Evolutionary conservation across 1,140 invertebrate genomes (phyloP), one percentile per base, ranked within the genome.

Genomic region (Leptonema lineaticorne): DNA sequence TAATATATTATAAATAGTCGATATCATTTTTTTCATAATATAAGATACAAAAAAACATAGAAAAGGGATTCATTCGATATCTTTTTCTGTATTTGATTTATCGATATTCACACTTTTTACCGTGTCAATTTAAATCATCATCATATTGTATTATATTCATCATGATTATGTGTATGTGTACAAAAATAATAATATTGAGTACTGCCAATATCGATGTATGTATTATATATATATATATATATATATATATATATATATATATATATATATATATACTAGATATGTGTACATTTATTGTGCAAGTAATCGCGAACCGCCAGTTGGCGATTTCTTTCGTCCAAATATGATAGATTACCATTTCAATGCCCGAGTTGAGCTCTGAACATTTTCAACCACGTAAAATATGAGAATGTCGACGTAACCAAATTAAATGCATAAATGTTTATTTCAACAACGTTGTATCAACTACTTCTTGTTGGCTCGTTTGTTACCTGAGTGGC

Each of bases 371-470:
- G 58, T 62, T 14, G 29, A n/a, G 33, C 18, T n/a, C 58, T 5
- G 22, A 29, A n/a, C 16, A 24, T 33, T 62, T 28, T 30, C 29
- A 14, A 18, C 33, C 58, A 45, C 18, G 41, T 64, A 41, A 64
- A 64, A 64, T 64, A 64, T 64, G 62, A 26, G 62, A 64, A 64
- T 28, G 62, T 26, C 62, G 62, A 64, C 62, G 62, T 64, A 64
- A 64, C 62, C 41, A 64, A 64, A 64, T 64, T 64, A 64, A 64
- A 64, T 28, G 62, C 46, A 50, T 46, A 64, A 64, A 64, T 64
- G 62, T 53, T 64, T 64, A 64, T 64, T 64, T 64, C 62, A 64
- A 64, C 62, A 64, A 50, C 37, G 58, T 62, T 62, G 58, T 62
- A 62, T 45, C 58, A 62, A 62, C 58, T 62, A 45, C 58, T 62